A percentile compares a stretch with the other conserved stretches of the same genome.
Conservation (phyloP, 2,888 invertebrate species). For the Coelinius sp. region DNA sequence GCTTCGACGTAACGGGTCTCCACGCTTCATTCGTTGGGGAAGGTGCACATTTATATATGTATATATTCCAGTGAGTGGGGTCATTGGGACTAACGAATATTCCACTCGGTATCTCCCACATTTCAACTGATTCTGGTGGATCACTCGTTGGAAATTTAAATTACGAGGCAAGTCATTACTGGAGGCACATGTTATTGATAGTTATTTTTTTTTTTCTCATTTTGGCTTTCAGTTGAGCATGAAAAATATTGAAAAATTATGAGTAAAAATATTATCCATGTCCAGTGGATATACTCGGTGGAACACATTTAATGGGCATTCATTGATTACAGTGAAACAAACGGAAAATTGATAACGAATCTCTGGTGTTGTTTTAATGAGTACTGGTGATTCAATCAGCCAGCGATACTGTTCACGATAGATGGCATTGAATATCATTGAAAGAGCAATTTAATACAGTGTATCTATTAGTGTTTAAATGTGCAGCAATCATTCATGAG, state of each 20-base stretch:
- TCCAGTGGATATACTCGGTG: no score
- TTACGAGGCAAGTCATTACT: no score
- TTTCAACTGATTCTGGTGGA: not conserved
- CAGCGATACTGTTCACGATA: not conserved
- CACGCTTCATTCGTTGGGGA: conserved; percentile 8
- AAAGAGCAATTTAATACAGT: not conserved
- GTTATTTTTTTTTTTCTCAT: no score
- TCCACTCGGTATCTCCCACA: conserved; percentile 13
- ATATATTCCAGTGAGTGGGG: not conserved
- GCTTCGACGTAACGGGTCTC: conserved; percentile 3
- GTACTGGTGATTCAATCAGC: not conserved
- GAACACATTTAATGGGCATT: not conserved
- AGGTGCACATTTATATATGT: not conserved
- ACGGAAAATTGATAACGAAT: conserved; percentile 6
- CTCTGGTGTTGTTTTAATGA: not conserved
- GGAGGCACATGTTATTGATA: no score
- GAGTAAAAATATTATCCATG: no score
- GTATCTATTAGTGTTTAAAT: not conserved
- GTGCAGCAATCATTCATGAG: not conserved
- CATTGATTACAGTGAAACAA: conserved; percentile 3
- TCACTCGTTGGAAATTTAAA: not conserved
- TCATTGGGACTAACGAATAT: not conserved
- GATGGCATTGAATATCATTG: not conserved
- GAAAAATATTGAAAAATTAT: no score
- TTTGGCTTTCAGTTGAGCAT: no score